Evolutionary conservation across 2,797 vertebrate species (phyloP).

Genomic region (Lemur catta): DNA sequence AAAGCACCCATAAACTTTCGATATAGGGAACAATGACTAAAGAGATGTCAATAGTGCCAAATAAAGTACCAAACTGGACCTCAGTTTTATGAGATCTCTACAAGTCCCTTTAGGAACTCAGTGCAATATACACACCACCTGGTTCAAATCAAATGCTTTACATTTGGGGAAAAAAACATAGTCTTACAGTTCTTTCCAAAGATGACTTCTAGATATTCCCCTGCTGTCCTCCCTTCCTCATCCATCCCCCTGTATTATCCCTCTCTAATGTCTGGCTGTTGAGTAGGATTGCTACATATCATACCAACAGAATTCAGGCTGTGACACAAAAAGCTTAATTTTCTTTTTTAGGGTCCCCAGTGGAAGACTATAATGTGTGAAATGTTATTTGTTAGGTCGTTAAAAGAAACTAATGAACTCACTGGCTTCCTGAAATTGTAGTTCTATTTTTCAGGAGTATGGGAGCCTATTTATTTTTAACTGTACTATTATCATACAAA

Average conservation of each 20-base stretch:
- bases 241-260: neutral
- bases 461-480: conserved; percentile 48
- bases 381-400: conserved; percentile 32
- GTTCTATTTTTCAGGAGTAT: conserved; percentile 34
- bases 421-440: neutral
- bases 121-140: neutral
- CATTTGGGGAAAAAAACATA: neutral
- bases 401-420: conserved; percentile 49
- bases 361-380: conserved; percentile 15
- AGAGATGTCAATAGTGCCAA: neutral
- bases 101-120: neutral
- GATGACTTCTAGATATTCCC: neutral
- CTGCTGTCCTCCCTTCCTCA: neutral
- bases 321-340: conserved; percentile 28
- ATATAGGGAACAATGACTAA: neutral
- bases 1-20: neutral
- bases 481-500: conserved; percentile 36
- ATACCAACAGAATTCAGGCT: neutral
- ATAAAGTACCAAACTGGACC: neutral
- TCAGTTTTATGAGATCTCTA: neutral
- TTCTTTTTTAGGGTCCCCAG: conserved; percentile 16
- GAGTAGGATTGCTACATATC: conserved; percentile 25
- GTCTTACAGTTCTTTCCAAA: neutral
- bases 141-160: neutral
- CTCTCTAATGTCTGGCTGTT: neutral